These are phyloP conservation scores for Oasisia sp. DNA, from an alignment of 2,888 invertebrate species.

Conservation along the genomic window DNA sequence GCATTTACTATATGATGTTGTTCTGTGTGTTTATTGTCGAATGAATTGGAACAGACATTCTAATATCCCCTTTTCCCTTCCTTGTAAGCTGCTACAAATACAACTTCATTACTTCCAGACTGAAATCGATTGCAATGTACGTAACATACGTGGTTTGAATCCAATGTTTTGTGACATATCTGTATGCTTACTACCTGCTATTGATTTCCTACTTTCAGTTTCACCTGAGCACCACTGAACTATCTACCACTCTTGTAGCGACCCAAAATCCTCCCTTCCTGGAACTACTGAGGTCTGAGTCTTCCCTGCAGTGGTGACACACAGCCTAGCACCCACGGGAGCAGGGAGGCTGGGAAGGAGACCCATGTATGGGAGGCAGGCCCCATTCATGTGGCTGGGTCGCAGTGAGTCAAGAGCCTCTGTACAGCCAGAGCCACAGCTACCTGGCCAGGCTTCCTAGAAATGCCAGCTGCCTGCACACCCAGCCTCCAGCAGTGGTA, in stretches of 20 bases:
- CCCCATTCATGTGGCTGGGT: slow-evolving; percentile 8
- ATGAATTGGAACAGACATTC: neutral
- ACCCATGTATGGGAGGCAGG: neutral
- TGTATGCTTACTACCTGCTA: no score
- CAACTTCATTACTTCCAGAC: neutral
- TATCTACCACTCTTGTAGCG: neutral
- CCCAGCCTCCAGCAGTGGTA: neutral
- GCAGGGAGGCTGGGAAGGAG: neutral
- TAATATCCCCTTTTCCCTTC: neutral
- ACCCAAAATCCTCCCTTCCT: neutral
- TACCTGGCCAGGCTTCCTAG: neutral
- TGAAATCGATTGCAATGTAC: no score
- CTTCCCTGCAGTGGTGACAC: neutral
- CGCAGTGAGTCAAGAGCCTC: neutral
- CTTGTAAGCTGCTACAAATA: neutral
- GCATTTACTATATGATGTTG: no score
- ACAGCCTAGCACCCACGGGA: neutral
- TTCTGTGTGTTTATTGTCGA: no score
- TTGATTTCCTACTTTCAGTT: neutral
- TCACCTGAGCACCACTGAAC: neutral
- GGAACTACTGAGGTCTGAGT: neutral
- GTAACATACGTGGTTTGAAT: no score
- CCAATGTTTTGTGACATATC: no score
- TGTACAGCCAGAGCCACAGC: neutral
- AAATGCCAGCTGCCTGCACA: neutral